Conservation (phyloP, 1,140 invertebrate genomes). For the Drosophila paulistorum region DNA sequence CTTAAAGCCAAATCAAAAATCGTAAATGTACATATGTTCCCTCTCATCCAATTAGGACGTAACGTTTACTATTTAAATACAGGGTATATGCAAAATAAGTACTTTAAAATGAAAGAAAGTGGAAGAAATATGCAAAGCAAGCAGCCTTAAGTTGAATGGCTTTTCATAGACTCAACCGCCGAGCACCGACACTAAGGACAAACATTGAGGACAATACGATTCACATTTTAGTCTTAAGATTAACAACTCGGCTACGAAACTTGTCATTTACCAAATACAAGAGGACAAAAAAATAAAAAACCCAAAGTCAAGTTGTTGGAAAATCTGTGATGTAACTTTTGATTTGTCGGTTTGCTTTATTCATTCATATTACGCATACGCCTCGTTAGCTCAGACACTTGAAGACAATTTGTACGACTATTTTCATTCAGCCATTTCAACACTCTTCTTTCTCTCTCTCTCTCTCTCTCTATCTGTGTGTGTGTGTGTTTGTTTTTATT, state of each 20-base stretch:
- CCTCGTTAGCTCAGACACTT: constrained; percentile 16
- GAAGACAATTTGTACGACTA: constrained; percentile 8
- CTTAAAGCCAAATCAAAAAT: no score
- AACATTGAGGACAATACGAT: constrained; percentile 5
- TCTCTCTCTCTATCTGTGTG: not conserved
- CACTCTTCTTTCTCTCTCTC: not conserved
- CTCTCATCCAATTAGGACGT: no score
- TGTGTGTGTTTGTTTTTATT: not conserved
- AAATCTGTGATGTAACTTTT: constrained; percentile 7
- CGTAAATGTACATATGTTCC: no score
- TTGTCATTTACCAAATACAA: constrained; percentile 8
- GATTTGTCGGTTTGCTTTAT: constrained; percentile 5
- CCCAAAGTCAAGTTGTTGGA: constrained; percentile 14
- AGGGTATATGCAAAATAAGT: constrained; percentile 6
- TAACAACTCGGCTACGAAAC: constrained; percentile 13
- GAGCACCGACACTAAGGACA: constrained; percentile 18
- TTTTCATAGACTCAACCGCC: constrained; percentile 27
- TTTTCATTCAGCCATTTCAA: not conserved
- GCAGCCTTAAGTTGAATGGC: constrained; percentile 28
- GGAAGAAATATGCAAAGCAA: constrained; percentile 48
- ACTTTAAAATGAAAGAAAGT: constrained; percentile 40
- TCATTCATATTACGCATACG: constrained; percentile 21
- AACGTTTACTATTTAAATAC: not conserved
- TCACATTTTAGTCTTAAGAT: constrained; percentile 15
- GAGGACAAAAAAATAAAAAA: not conserved